Conservation (phyloP, 1,140 invertebrate genomes). For the Lucilia sericata region DNA sequence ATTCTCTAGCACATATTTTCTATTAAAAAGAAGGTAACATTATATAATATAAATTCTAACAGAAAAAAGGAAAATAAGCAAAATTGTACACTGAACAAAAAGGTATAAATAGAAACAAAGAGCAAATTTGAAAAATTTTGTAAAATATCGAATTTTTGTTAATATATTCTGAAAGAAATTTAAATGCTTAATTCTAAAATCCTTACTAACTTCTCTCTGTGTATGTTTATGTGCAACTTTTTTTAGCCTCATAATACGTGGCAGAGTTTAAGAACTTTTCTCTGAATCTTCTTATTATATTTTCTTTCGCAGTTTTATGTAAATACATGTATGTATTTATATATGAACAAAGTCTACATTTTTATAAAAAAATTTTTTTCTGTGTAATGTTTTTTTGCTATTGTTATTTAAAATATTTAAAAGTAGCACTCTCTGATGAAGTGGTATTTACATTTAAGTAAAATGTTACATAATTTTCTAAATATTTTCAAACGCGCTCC, state of each 20-base stretch:
- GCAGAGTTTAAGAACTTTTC: not conserved
- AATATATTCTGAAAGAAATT: too few species aligned
- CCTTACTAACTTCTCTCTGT: not conserved
- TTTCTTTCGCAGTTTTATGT: not conserved
- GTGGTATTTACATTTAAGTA: constrained; percentile 5
- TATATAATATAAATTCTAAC: not conserved
- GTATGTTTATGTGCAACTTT: not conserved
- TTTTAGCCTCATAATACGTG: too few species aligned
- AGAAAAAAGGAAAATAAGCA: not conserved
- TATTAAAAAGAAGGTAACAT: not conserved
- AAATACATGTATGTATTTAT: not conserved
- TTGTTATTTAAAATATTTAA: constrained; percentile 4
- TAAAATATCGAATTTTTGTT: too few species aligned
- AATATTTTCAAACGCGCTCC: too few species aligned
- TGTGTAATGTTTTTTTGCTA: not conserved
- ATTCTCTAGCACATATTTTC: not conserved
- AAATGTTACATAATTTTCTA: not conserved
- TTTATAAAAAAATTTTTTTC: too few species aligned
- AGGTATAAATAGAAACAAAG: too few species aligned
- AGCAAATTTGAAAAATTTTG: too few species aligned
- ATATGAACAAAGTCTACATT: not conserved
- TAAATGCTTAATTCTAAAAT: too few species aligned
- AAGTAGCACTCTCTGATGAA: not conserved
- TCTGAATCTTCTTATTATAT: too few species aligned
- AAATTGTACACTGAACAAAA: too few species aligned